phyloP scores from a whole-genome alignment of 2,888 invertebrate genomes.

The Masnerella sp. region DNA sequence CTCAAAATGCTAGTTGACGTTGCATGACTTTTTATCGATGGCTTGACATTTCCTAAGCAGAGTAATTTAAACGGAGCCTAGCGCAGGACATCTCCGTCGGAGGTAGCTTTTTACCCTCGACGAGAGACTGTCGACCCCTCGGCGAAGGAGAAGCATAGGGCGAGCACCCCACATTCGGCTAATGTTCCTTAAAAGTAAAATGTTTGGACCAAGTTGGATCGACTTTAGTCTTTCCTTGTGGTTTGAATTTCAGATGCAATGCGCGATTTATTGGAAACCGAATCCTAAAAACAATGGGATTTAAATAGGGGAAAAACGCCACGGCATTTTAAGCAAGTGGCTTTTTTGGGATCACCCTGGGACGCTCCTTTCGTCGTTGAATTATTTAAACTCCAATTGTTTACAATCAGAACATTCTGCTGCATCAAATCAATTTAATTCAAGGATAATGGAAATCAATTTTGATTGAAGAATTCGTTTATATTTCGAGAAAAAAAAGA shows the following conservation, averaged over 20 bases:
- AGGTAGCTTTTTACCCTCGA: constrained; percentile 63
- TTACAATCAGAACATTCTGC: constrained; percentile 9
- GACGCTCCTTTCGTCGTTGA: constrained; percentile 9
- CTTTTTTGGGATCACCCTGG: constrained; percentile 32
- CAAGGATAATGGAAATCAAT: too few relatives aligned
- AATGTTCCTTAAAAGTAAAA: constrained; percentile 71
- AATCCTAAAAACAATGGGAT: constrained; percentile 58
- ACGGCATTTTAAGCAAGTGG: constrained; percentile 30
- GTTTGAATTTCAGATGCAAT: constrained; percentile 58
- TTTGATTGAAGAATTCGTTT: too few relatives aligned
- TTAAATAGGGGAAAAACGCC: constrained; percentile 54
- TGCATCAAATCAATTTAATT: too few relatives aligned
- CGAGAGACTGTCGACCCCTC: constrained; percentile 44
- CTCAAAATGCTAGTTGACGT: constrained; percentile 74
- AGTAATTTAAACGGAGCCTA: constrained; percentile 59
- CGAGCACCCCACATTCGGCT: constrained; percentile 61
- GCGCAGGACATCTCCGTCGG: constrained; percentile 60
- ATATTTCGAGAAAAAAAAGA: too few relatives aligned
- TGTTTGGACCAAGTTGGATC: constrained; percentile 64
- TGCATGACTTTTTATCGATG: constrained; percentile 80
- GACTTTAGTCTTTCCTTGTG: constrained; percentile 47
- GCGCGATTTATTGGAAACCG: constrained; percentile 57
- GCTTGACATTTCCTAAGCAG: constrained; percentile 79
- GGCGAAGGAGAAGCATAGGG: constrained; percentile 53
- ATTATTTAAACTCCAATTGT: constrained; percentile 21